Evolutionary conservation across 2,797 vertebrate genomes (phyloP).

Genomic region (Pteronotus mesoamericanus): DNA sequence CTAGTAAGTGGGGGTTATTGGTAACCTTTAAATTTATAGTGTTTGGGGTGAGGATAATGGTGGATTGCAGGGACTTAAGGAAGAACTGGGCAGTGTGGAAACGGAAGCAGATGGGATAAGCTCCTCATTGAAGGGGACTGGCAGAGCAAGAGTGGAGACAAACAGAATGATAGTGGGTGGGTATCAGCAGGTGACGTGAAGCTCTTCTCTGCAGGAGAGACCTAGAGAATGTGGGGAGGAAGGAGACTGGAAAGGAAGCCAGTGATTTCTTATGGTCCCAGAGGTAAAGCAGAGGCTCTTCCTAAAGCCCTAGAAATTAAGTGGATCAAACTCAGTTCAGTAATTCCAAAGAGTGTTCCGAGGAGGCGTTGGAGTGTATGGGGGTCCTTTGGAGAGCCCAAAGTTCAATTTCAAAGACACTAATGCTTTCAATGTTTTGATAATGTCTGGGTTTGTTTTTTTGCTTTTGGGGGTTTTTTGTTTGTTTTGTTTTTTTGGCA

Average conservation of each 20-base stretch:
- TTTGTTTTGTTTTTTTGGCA: background rate
- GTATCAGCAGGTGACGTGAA: background rate
- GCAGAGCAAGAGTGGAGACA: background rate
- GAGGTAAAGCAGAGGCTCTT: background rate
- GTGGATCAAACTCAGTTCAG: background rate
- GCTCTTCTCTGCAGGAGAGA: background rate
- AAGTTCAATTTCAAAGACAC: constrained; percentile 8
- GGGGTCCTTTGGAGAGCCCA: background rate
- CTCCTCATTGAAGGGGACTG: background rate
- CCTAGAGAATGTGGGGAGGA: background rate
- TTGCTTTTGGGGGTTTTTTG: background rate
- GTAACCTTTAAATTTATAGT: background rate
- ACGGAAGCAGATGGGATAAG: background rate
- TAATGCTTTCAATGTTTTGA: background rate
- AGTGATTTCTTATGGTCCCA: background rate
- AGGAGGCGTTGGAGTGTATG: background rate
- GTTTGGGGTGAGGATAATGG: background rate
- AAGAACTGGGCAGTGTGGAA: background rate
- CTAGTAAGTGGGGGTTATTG: background rate
- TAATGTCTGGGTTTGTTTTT: background rate
- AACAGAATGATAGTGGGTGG: no score
- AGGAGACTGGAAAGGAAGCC: background rate
- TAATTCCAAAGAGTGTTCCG: background rate
- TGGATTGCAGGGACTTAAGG: background rate
- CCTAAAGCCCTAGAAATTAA: background rate